These are phyloP conservation scores for Tor tambroides DNA, from an alignment of 2,113 vertebrate genomes.

Conservation along the genomic window DNA sequence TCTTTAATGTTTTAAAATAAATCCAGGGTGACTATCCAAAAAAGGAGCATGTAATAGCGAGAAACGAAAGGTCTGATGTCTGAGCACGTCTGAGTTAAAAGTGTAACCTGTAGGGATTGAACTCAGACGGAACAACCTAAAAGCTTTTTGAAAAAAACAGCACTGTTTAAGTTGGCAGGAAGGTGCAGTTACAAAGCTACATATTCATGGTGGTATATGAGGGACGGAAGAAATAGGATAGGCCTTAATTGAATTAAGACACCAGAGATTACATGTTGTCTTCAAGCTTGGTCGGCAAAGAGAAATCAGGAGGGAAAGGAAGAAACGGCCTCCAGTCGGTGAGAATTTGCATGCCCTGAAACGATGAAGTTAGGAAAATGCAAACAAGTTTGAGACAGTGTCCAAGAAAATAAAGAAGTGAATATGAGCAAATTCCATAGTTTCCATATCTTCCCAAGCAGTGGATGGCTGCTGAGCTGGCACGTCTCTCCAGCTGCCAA, in stretches of 20 bases:
- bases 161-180: conserved; percentile 44
- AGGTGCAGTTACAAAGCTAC: conserved; percentile 21
- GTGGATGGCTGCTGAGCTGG: conserved; percentile 62
- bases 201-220: conserved; percentile 4
- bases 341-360: conserved; percentile 13
- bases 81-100: conserved; percentile 38
- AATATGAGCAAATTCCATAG: conserved; percentile 1
- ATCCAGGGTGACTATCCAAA: conserved; percentile 47
- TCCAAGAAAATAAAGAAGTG: not conserved
- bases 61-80: conserved; percentile 2
- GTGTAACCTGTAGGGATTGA: conserved; percentile 39
- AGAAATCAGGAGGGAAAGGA: conserved; percentile 44
- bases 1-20: conserved; percentile 28
- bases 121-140: conserved; percentile 42
- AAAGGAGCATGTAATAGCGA: not conserved
- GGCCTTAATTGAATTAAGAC: conserved; percentile 56
- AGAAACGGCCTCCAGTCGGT: not conserved
- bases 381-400: not conserved
- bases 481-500: not conserved
- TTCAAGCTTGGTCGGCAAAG: conserved; percentile 46
- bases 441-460: not conserved
- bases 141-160: conserved; percentile 37
- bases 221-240: conserved; percentile 54
- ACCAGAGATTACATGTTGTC: conserved; percentile 45
- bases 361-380: conserved; percentile 31